phyloP scores from a whole-genome alignment of 2,888 invertebrate species.

The Drosophila percnosoma region DNA sequence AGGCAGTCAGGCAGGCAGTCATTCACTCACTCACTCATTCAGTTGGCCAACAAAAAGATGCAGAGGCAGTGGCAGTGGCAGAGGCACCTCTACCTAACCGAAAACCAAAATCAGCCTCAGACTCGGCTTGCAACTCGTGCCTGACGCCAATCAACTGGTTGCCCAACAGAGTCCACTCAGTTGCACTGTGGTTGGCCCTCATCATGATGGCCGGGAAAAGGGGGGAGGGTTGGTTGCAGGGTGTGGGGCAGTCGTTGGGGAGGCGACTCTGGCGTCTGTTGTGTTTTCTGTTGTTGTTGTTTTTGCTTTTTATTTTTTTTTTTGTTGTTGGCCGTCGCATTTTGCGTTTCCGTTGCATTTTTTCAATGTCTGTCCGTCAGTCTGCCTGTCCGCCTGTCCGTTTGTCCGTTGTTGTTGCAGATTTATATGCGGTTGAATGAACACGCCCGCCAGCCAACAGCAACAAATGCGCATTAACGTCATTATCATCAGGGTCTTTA shows the following conservation, averaged over 20 bases:
- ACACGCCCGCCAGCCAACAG: conserved; percentile 74
- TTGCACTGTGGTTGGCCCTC: conserved; percentile 19
- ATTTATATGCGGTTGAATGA: conserved; percentile 83
- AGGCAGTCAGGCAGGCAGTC: conserved; percentile 20
- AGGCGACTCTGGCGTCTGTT: conserved; percentile 5
- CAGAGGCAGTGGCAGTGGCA: background rate
- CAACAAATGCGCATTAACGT: conserved; percentile 50
- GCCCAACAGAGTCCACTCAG: conserved; percentile 48
- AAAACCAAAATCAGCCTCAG: conserved; percentile 18
- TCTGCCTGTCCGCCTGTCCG: background rate
- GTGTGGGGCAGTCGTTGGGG: background rate
- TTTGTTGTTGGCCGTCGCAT: conserved; percentile 54
- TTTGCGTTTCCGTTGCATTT: conserved; percentile 76
- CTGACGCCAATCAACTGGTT: conserved; percentile 77
- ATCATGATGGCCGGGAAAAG: background rate
- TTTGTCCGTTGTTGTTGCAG: conserved; percentile 57
- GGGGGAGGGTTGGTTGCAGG: too few relatives aligned
- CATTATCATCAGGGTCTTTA: conserved; percentile 13
- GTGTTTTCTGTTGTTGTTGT: background rate
- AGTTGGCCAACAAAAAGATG: conserved; percentile 54
- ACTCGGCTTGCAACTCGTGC: conserved; percentile 53
- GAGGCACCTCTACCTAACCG: conserved; percentile 32
- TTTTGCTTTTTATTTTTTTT: conserved; percentile 25
- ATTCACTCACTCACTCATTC: conserved; percentile 17
- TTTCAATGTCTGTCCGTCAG: conserved; percentile 32